Evolutionary conservation across 2,113 vertebrate species (phyloP), one percentile per base, ranked within the genome.

Genomic region (Nannospalax galili): DNA sequence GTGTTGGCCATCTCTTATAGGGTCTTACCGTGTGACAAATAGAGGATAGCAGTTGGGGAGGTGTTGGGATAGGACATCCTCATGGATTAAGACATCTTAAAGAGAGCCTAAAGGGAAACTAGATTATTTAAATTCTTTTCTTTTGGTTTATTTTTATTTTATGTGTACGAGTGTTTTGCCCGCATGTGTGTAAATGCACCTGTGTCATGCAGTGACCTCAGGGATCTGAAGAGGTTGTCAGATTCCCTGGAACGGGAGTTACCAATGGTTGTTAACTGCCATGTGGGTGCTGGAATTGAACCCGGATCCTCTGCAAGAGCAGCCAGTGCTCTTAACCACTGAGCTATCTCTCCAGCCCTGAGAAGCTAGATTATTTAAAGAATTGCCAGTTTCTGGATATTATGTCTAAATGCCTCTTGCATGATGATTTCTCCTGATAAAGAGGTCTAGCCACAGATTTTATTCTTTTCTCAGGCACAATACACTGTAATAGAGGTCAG

Each of bases 1-100:
- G 37, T 92, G 15, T 48, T 94, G 80, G 32, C 90, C 90, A 22
- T 77, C 35, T 70, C 84, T 86, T 94, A 40, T 32, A 90, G 56
- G 0, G 14, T 40, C 64, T n/a, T n/a, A n/a, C n/a, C n/a, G n/a
- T n/a, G n/a, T n/a, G n/a, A 65, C 37, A 69, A 87, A 42, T 40
- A 65, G 82, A 73, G 77, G 72, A 84, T 22, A 16, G 16, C 75
- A 32, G 65, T 42, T 35, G 45, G 12, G 22, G 58, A 91, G 70
- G 26, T 56, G 72, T 72, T 26, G 62, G 26, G 28, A n/a, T 65
- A 85, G 64, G 64, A 62, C 6, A 11, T 73, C 32, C 2, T 26
- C 48, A n/a, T 15, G 22, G 67, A 80, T 60, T 32, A 69, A 93
- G 84, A 70, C 56, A 88, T 70, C 70, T 6, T 26, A 70, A 42